phyloP scores from a whole-genome alignment of 2,113 vertebrate genomes.

The Gadus chalcogrammus region DNA sequence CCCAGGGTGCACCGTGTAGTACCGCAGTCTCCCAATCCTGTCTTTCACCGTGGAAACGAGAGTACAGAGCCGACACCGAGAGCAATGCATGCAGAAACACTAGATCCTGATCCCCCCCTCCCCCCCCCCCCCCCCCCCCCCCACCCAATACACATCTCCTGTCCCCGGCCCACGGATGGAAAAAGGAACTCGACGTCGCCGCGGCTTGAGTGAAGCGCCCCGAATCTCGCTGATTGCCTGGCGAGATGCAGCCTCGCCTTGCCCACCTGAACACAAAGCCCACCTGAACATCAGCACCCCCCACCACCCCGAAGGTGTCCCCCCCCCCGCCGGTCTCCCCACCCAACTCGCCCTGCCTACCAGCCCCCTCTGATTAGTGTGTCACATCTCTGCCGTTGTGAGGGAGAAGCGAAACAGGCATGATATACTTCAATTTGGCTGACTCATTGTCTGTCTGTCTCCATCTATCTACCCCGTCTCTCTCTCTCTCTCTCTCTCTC shows the following conservation, averaged over 20 bases:
- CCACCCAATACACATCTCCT: no score
- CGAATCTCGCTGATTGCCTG: conserved; percentile 45
- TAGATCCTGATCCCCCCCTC: no score
- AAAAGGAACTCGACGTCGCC: conserved; percentile 31
- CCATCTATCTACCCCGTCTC: conserved; percentile 33
- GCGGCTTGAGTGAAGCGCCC: conserved; percentile 20
- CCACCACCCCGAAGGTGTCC: conserved; percentile 42
- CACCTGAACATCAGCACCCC: conserved; percentile 45
- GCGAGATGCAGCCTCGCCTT: conserved; percentile 49
- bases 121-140: no score
- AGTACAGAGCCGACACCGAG: no score
- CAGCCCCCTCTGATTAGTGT: conserved; percentile 51
- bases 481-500: conserved; percentile 23
- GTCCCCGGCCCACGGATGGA: no score
- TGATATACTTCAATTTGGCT: conserved; percentile 39
- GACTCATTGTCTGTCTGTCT: conserved; percentile 41
- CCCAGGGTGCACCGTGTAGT: no score
- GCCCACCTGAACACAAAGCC: conserved; percentile 61
- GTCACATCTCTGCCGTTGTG: conserved; percentile 16
- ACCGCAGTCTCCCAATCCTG: no score
- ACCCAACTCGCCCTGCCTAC: no score
- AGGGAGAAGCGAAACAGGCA: conserved; percentile 27
- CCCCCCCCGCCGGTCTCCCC: neutral
- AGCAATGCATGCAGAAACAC: no score
- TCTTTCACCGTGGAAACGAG: no score